Conservation (phyloP, 2,888 invertebrate genomes). For the Nudaria mundana region DNA sequence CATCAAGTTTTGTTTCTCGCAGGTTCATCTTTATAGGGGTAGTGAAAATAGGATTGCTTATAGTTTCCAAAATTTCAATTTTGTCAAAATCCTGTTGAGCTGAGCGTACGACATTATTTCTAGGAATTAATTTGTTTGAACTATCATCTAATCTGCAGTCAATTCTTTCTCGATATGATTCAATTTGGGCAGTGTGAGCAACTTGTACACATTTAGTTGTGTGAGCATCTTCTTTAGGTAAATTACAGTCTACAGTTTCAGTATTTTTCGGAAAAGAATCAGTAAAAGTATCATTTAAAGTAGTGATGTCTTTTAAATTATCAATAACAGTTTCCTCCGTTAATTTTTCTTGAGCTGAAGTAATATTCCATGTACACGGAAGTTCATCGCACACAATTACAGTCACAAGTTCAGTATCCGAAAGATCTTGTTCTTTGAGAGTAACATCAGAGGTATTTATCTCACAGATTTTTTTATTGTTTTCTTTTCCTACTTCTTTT, state of each 20-base stretch:
- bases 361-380: background rate
- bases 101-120: background rate
- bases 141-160: background rate
- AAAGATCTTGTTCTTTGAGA: background rate
- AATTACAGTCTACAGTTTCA: background rate
- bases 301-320: no score
- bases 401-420: background rate
- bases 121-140: background rate
- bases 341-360: background rate
- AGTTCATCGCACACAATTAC: slow-evolving; percentile 3
- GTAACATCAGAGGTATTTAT: slow-evolving; percentile 3
- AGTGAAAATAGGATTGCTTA: slow-evolving; percentile 3
- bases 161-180: slow-evolving; percentile 1
- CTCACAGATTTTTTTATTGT: background rate
- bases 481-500: background rate
- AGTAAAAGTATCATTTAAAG: no score
- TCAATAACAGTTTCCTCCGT: background rate
- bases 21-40: background rate
- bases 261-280: no score
- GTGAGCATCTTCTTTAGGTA: slow-evolving; percentile 1
- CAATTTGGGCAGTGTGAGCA: slow-evolving; percentile 2
- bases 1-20: slow-evolving; percentile 4
- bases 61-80: slow-evolving; percentile 3
- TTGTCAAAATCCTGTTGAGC: background rate
- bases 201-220: background rate